Evolutionary conservation across 1,140 invertebrate species (phyloP).

Genomic region (Neotoxoptera formosana): DNA sequence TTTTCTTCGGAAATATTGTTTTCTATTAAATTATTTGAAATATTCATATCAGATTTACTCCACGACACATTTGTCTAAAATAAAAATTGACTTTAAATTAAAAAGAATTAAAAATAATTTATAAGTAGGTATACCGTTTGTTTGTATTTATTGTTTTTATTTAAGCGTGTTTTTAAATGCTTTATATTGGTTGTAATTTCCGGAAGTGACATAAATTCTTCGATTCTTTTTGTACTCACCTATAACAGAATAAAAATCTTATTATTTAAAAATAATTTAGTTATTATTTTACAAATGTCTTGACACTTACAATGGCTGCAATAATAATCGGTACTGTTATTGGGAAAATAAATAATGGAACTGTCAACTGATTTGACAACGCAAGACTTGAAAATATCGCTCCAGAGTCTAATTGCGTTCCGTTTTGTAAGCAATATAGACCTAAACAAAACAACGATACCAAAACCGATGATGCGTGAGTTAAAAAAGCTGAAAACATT

Average conservation of each 20-base stretch:
- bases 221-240: slow-evolving; percentile 73
- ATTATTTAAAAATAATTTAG: background rate
- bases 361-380: slow-evolving; percentile 81
- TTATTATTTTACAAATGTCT: background rate
- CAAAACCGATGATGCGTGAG: slow-evolving; percentile 76
- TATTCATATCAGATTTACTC: slow-evolving; percentile 33
- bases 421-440: slow-evolving; percentile 70
- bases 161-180: background rate
- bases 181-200: slow-evolving; percentile 65
- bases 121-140: background rate
- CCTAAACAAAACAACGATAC: slow-evolving; percentile 77
- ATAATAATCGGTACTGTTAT: slow-evolving; percentile 80
- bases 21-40: slow-evolving; percentile 5
- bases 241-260: slow-evolving; percentile 63
- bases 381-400: slow-evolving; percentile 79
- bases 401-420: slow-evolving; percentile 70
- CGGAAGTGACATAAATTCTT: slow-evolving; percentile 72
- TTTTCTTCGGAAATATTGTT: slow-evolving; percentile 49
- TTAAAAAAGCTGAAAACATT: slow-evolving; percentile 72
- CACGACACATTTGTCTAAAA: slow-evolving; percentile 48
- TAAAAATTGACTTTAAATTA: background rate
- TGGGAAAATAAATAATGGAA: slow-evolving; percentile 80
- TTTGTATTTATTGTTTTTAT: slow-evolving; percentile 38
- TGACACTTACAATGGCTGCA: slow-evolving; percentile 72
- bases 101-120: background rate